These are phyloP conservation scores for Eurosta solidaginis DNA, from an alignment of 1,140 invertebrate species.

Conservation along the genomic window DNA sequence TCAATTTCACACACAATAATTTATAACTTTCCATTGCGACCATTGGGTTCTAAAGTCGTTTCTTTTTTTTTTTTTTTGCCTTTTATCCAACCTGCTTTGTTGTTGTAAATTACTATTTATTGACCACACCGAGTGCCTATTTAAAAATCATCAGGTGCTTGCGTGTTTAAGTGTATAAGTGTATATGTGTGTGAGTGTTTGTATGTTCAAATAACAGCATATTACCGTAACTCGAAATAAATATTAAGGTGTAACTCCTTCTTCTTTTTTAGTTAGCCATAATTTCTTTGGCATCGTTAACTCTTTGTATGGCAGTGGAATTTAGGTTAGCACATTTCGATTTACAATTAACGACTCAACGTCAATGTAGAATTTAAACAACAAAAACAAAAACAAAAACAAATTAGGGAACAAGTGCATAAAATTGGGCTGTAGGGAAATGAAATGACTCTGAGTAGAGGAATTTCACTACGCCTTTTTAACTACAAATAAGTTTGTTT, in stretches of 20 bases:
- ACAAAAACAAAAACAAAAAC: neutral
- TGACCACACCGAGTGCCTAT: neutral
- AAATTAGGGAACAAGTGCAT: too few species aligned
- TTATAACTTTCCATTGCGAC: conserved; percentile 11
- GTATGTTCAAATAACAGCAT: neutral
- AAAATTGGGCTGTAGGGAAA: neutral
- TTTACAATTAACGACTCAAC: conserved; percentile 21
- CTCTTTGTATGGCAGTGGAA: conserved; percentile 12
- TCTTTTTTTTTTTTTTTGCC: neutral
- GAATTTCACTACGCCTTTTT: too few species aligned
- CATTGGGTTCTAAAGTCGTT: conserved; percentile 9
- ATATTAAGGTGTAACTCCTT: neutral
- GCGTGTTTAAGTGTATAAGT: neutral
- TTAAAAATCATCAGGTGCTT: neutral
- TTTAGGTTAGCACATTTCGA: conserved; percentile 7
- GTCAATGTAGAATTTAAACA: neutral
- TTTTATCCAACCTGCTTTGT: neutral
- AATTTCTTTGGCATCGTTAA: neutral
- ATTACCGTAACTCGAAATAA: neutral
- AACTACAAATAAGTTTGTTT: too few species aligned
- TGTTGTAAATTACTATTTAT: neutral
- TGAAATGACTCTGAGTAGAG: neutral
- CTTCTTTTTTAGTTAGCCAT: neutral
- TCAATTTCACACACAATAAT: neutral
- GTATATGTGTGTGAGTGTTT: neutral